Evolutionary conservation across 2,888 invertebrate genomes (phyloP), one percentile per base, ranked within the genome.

Genomic region (Anaspis maculata): DNA sequence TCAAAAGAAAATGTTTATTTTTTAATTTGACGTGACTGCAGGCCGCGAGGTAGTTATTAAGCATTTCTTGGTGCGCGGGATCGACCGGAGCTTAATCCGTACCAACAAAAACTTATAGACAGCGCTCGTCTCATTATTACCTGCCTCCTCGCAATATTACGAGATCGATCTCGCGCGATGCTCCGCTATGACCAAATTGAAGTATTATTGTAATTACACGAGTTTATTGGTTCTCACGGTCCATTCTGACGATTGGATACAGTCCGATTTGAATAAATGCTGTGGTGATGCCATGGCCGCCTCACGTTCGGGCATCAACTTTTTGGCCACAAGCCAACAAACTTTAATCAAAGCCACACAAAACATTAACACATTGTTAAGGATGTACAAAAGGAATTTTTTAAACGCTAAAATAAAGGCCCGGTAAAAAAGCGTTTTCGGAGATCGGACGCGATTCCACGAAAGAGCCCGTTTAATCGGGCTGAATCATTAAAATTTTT

Each of bases 141-240:
- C 10, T 11, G 10, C 26, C 25, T 12, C 19, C 3, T 27, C 24
- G 33, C 41, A 42, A 43, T 42, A 46, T 42, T 29, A 33, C n/a
- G n/a, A n/a, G n/a, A n/a, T n/a, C n/a, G n/a, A n/a, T n/a, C n/a
- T n/a, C n/a, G n/a, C n/a, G n/a, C n/a, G n/a, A n/a, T n/a, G n/a
- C n/a, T n/a, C n/a, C n/a, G n/a, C n/a, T n/a, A n/a, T n/a, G n/a
- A n/a, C n/a, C n/a, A n/a, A n/a, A 54, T 49, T 45, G 49, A 45
- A 49, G 47, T 37, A 52, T 52, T 50, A 51, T 49, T 48, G 51
- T 52, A 48, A 54, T 54, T 52, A 52, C 41, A 36, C 12, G 42
- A 44, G 46, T 48, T 50, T 49, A 54, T 44, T 45, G 52, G 52
- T 51, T 54, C 54, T 54, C 52, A 54, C 54, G 54, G 42, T 48